Percentiles rank a stretch among this genome's conserved stretches.
Evolutionary conservation across 2,113 vertebrate genomes (phyloP).

Genomic region (Trematocara unimaculatum): DNA sequence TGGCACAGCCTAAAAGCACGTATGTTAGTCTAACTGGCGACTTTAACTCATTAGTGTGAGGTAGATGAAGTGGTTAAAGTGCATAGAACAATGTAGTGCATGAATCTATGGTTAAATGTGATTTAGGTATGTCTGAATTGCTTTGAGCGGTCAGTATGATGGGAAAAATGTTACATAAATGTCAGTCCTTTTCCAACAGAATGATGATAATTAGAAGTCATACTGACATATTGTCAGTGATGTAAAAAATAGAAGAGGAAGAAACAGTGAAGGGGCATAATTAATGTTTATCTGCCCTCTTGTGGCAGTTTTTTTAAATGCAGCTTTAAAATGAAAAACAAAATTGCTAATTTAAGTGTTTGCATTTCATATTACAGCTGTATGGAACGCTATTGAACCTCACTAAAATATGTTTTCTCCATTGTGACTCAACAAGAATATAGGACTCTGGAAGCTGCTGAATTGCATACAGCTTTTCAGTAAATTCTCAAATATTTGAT

Average conservation of each 20-base stretch:
- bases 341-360: background rate
- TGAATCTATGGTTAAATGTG: background rate
- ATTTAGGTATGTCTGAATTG: background rate
- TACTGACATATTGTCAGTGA: background rate
- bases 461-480: background rate
- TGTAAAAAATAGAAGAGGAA: background rate
- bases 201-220: background rate
- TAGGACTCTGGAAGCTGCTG: background rate
- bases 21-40: background rate
- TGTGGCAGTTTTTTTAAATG: background rate
- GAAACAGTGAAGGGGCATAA: background rate
- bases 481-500: background rate
- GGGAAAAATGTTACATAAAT: background rate
- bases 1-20: background rate
- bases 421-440: background rate
- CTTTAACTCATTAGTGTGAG: background rate
- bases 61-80: background rate
- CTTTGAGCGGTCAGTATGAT: background rate
- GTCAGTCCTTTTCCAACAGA: background rate
- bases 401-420: background rate
- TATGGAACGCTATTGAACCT: background rate
- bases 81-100: background rate
- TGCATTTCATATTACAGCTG: background rate
- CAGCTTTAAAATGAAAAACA: background rate
- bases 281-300: background rate